Percentiles rank a stretch among this genome's conserved stretches.
Evolutionary conservation across 2,888 invertebrate genomes (phyloP).

Genomic region (Zygothrica quintamaculata): DNA sequence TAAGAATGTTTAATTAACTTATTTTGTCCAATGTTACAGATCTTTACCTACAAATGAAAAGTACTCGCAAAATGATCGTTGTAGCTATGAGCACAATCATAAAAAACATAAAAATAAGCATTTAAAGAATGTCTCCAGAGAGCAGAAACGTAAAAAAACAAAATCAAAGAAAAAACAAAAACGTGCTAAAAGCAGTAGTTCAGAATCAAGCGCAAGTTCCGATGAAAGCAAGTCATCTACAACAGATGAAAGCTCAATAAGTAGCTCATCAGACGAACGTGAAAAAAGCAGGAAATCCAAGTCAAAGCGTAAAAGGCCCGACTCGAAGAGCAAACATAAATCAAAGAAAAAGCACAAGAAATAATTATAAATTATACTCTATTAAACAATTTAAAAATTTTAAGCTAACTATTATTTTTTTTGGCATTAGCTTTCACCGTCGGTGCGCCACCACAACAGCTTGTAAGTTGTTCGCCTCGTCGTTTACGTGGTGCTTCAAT

Average conservation of each 20-base stretch:
- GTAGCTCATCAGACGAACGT: conserved; percentile 59
- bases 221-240: conserved; percentile 46
- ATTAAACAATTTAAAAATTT: conserved; percentile 36
- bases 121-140: conserved; percentile 37
- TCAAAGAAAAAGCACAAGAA: conserved; percentile 64
- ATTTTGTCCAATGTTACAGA: conserved; percentile 8
- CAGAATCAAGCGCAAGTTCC: conserved; percentile 46
- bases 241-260: conserved; percentile 49
- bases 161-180: conserved; percentile 61
- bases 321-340: conserved; percentile 53
- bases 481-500: conserved; percentile 80
- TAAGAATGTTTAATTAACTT: background rate
- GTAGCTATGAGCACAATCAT: conserved; percentile 1
- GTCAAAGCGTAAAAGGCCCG: conserved; percentile 59
- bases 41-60: background rate
- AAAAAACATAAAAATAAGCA: conserved; percentile 40
- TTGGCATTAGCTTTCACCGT: too few relatives aligned
- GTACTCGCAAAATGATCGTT: conserved; percentile 3
- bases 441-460: conserved; percentile 62
- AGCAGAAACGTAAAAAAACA: conserved; percentile 32
- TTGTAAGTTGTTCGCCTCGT: conserved; percentile 34
- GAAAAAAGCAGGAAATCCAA: conserved; percentile 58
- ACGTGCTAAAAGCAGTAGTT: conserved; percentile 45
- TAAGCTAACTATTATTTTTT: too few relatives aligned
- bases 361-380: conserved; percentile 41